Conservation (phyloP, 2,888 invertebrate species). For the Heteromyza rotundicornis region DNA sequence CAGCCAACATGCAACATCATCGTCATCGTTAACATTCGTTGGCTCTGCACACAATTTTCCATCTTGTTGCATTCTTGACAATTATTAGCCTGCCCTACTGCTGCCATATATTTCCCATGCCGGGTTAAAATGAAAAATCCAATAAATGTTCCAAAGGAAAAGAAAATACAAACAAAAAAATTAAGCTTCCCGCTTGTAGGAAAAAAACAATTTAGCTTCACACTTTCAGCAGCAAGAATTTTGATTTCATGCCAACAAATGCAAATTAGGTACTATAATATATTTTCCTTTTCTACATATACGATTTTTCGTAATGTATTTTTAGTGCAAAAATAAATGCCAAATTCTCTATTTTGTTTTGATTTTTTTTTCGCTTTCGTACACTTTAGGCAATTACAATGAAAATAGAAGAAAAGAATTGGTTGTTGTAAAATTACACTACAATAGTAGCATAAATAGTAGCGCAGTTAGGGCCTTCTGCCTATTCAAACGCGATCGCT, state of each 20-base stretch:
- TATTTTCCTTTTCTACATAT: no score
- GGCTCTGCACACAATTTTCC: conserved; percentile 16
- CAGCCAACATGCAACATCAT: not conserved
- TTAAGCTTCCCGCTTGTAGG: no score
- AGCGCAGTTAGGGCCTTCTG: not conserved
- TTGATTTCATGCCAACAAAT: conserved; percentile 22
- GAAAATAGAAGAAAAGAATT: no score
- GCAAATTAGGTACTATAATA: conserved; percentile 16
- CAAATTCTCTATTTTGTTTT: no score
- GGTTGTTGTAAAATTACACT: no score
- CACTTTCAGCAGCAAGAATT: not conserved
- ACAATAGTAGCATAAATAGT: not conserved
- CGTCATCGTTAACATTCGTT: not conserved
- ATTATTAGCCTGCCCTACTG: conserved; percentile 9
- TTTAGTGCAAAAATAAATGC: no score
- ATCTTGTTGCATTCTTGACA: conserved; percentile 23
- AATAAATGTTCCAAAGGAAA: not conserved
- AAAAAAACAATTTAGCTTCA: conserved; percentile 4
- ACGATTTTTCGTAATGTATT: no score
- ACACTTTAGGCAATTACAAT: no score
- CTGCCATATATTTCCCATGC: not conserved
- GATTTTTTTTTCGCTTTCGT: no score
- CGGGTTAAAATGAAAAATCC: not conserved
- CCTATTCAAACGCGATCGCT: conserved; percentile 8
- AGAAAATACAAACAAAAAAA: not conserved